Conservation (phyloP, 1,140 invertebrate genomes). For the Hesperophylax magnus region DNA sequence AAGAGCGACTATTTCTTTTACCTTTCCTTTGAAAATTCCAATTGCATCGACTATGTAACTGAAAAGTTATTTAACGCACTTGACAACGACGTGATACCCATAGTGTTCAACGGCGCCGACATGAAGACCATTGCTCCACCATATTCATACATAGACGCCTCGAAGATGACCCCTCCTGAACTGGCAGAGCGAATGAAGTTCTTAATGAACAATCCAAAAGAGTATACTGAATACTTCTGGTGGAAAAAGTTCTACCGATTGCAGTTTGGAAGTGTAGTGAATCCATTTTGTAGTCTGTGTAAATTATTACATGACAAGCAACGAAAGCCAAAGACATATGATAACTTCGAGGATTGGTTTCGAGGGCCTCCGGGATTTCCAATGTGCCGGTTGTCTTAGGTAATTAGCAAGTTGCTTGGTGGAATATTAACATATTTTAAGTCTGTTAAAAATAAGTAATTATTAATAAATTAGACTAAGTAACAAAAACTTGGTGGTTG, state of each 20-base stretch:
- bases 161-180: background rate
- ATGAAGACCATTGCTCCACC: constrained; percentile 68
- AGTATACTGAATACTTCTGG: constrained; percentile 71
- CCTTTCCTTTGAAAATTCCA: constrained; percentile 75
- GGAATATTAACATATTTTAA: too few relatives aligned
- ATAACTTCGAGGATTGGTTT: constrained; percentile 6
- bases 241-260: constrained; percentile 63
- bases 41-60: constrained; percentile 72
- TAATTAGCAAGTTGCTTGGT: too few relatives aligned
- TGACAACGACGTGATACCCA: constrained; percentile 67
- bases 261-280: background rate
- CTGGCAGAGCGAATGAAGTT: constrained; percentile 70
- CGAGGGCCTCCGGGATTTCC: background rate
- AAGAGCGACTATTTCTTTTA: constrained; percentile 75
- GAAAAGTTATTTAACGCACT: constrained; percentile 71
- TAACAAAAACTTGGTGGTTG: too few relatives aligned
- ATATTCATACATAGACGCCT: constrained; percentile 75
- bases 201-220: constrained; percentile 64
- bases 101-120: constrained; percentile 73
- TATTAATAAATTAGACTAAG: too few relatives aligned
- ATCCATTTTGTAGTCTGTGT: constrained; percentile 13
- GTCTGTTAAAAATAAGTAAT: too few relatives aligned
- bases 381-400: too few relatives aligned
- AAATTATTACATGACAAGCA: constrained; percentile 13
- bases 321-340: background rate